Evolutionary conservation across 2,113 vertebrate species (phyloP), one percentile per base, ranked within the genome.

Genomic region (Prinia subflava): DNA sequence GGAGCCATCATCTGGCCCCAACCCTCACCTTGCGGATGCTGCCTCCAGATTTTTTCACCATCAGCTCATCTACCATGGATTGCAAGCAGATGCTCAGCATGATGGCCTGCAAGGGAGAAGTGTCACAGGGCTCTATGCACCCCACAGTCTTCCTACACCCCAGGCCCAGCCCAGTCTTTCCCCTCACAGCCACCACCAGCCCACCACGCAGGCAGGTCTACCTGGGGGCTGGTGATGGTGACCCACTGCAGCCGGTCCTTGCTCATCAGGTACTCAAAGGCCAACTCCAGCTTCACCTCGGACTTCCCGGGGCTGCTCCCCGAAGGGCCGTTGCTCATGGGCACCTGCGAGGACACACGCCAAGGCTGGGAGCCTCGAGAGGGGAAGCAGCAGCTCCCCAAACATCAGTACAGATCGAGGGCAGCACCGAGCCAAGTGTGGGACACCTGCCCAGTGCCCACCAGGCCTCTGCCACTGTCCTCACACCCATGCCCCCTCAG

Each of bases 1-100:
- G 4, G 41, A 46, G 49, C 46, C 33, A n/a, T 15, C 14, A 16
- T 18, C 30, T 1, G 0, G 21, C 49, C 62, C 46, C 55, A 64
- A 2, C 25, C 25, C 89, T 97, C 74, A 99, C 99, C 99, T 99
- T 99, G 88, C 99, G 99, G 91, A 99, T 99, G 95, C 98, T 99
- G 93, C 99, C 99, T 4, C 99, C 99, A 3, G 99, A 99, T 92
- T 99, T 99, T 95, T 99, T 99, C 94, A 99, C 98, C 99, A 99
- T 99, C 87, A 99, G 96, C 89, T 99, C 99, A 22, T 99, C 99
- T 69, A 99, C 99, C 99, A 99, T 99, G 42, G 99, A 99, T 97
- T 99, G 99, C 59, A 99, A 97, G 92, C 99, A 99, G 98, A 99
- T 99, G 82, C 99, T 99, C 99, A 99, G 99, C 99, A 99, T 99